Evolutionary conservation across 2,888 invertebrate species (phyloP).

Genomic region (Cephalotes varians): DNA sequence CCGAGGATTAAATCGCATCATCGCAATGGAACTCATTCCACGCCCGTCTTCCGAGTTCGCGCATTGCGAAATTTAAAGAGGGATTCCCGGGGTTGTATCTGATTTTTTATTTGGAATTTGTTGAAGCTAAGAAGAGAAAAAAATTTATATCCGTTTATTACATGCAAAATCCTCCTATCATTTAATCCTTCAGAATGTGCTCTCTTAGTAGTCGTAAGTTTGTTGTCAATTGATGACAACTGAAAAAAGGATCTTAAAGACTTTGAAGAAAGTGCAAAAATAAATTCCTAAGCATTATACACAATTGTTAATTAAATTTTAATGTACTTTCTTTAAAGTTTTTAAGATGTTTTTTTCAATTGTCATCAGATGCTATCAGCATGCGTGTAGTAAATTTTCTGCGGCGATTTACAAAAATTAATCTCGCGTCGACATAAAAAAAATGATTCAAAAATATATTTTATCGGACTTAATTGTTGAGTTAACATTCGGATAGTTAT

Average conservation of each 20-base stretch:
- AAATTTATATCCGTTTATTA: neutral
- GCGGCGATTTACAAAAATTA: neutral
- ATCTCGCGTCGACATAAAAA: neutral
- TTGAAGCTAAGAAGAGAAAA: neutral
- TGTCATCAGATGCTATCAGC: no score
- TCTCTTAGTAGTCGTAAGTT: neutral
- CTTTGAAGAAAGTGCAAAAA: neutral
- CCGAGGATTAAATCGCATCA: slow-evolving; percentile 11
- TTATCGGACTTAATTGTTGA: neutral
- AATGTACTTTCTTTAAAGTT: no score
- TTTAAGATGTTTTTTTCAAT: no score
- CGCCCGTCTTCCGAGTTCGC: slow-evolving; percentile 66
- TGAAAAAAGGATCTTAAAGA: neutral
- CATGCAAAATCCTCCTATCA: neutral
- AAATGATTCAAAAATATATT: neutral
- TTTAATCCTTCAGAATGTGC: neutral
- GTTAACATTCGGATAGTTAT: neutral
- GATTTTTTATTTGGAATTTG: neutral
- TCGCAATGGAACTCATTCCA: slow-evolving; percentile 20
- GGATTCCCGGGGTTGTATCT: neutral
- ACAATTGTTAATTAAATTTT: no score
- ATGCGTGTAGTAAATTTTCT: neutral
- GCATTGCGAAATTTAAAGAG: neutral
- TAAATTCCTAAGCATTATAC: no score
- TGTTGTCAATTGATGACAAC: neutral